phyloP scores from a whole-genome alignment of 1,140 invertebrate species.

The Orius insidiosus region DNA sequence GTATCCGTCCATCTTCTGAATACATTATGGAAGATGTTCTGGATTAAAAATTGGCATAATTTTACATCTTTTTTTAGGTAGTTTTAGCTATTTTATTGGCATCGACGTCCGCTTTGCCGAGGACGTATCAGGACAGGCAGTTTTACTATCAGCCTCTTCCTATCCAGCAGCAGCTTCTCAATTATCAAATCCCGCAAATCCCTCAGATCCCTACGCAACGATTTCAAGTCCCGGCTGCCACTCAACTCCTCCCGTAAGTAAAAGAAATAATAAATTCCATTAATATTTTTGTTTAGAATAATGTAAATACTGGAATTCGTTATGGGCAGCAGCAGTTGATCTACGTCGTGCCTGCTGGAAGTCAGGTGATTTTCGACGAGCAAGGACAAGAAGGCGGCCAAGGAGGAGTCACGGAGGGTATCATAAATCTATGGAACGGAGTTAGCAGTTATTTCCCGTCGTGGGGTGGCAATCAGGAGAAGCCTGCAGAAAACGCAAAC shows the following conservation, averaged over 20 bases:
- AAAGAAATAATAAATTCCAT: background rate
- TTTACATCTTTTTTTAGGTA: background rate
- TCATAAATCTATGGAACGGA: no score
- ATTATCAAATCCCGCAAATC: background rate
- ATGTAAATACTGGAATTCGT: slow-evolving; percentile 11
- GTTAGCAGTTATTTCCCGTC: no score
- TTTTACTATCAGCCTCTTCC: slow-evolving; percentile 5
- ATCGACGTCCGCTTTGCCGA: slow-evolving; percentile 2
- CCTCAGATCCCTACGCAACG: background rate
- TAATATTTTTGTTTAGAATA: slow-evolving; percentile 5
- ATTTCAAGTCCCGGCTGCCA: slow-evolving; percentile 8
- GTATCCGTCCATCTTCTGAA: no score
- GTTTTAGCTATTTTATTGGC: no score
- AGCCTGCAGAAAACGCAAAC: no score
- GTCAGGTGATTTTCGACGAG: slow-evolving; percentile 3
- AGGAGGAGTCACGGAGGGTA: background rate
- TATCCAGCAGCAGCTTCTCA: background rate
- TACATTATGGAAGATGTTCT: no score
- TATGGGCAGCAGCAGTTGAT: slow-evolving; percentile 9
- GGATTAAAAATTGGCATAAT: no score
- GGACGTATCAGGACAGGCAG: slow-evolving; percentile 7
- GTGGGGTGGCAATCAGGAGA: no score
- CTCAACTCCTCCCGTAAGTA: slow-evolving; percentile 11
- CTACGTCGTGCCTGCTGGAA: slow-evolving; percentile 3
- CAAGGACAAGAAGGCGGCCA: background rate